phyloP scores from a whole-genome alignment of 2,113 vertebrate genomes.

The Microtus ochrogaster region DNA sequence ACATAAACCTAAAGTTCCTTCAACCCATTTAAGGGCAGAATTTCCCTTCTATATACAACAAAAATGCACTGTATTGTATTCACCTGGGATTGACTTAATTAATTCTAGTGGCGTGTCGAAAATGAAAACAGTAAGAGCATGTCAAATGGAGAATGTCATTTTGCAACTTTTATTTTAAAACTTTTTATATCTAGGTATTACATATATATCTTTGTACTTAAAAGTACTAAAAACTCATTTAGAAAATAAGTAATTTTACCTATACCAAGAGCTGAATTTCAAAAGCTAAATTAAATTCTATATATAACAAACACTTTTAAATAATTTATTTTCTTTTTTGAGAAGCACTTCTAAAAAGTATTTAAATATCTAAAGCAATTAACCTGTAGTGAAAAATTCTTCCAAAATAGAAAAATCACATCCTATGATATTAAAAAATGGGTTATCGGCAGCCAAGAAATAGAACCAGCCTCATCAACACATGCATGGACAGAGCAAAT shows the following conservation, averaged over 20 bases:
- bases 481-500: neutral
- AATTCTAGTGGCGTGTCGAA: neutral
- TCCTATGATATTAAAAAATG: neutral
- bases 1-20: neutral
- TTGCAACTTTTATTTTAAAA: neutral
- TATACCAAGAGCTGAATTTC: neutral
- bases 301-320: conserved; percentile 10
- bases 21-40: neutral
- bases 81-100: neutral
- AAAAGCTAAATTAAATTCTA: conserved; percentile 30
- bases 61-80: neutral
- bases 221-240: neutral
- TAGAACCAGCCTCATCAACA: neutral
- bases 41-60: neutral
- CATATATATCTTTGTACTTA: neutral
- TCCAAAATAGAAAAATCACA: conserved; percentile 24
- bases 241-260: neutral
- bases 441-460: neutral
- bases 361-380: neutral
- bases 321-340: neutral
- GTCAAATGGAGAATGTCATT: neutral
- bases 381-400: neutral
- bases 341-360: neutral
- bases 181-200: neutral
- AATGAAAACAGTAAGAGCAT: neutral